Evolutionary conservation across 2,113 vertebrate species (phyloP).

Genomic region (Recurvirostra avosetta): DNA sequence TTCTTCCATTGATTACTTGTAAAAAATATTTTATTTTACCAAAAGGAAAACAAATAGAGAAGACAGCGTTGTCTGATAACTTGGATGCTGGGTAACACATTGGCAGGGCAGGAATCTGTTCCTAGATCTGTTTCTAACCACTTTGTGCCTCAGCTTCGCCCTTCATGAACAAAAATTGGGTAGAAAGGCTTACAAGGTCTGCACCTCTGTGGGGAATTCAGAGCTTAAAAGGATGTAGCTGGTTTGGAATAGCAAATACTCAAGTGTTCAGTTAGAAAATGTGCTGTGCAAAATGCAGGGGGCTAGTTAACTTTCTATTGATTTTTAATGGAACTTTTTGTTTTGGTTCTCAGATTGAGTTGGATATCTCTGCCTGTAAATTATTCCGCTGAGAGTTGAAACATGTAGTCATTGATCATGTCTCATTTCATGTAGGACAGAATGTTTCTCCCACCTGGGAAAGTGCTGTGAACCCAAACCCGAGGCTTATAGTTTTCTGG

Average conservation of each 20-base stretch:
- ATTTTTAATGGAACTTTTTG: slow-evolving; percentile 45
- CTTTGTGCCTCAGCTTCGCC: neutral
- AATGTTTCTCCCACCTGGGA: neutral
- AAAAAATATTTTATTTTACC: neutral
- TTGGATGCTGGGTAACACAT: neutral
- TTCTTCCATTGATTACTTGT: neutral
- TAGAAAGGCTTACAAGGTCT: neutral
- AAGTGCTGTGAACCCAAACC: neutral
- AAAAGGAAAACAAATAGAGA: neutral
- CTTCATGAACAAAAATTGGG: neutral
- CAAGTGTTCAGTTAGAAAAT: neutral
- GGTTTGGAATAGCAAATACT: slow-evolving; percentile 23
- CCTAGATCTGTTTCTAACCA: neutral
- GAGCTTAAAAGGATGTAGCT: neutral
- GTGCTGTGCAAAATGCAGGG: neutral
- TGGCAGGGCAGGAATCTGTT: neutral
- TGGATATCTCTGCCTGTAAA: neutral
- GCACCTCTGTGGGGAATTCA: neutral
- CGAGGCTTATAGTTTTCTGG: neutral
- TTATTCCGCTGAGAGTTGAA: neutral
- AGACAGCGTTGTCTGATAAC: neutral
- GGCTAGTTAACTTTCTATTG: neutral
- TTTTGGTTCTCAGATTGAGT: slow-evolving; percentile 14
- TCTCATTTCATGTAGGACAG: neutral
- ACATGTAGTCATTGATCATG: neutral